Evolutionary conservation across 2,797 vertebrate genomes (phyloP), one percentile per base, ranked within the genome.

Genomic region (Glyptemys insculpta): DNA sequence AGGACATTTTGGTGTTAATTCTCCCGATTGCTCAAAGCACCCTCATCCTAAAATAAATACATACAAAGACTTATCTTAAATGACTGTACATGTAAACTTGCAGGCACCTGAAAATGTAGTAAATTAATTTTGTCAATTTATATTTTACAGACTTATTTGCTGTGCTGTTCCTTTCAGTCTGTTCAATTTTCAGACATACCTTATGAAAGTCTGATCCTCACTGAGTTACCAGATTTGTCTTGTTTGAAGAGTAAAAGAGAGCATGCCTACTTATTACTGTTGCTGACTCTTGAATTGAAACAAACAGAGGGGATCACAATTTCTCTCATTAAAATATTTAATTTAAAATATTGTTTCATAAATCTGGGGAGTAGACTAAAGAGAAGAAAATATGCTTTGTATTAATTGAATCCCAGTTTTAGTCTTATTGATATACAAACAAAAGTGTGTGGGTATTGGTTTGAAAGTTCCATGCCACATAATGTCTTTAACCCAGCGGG

Each of bases 301-400:
- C 1, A 79, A 89, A 90, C 57, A 1, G 56, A 65, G 3, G 1
- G 49, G 0, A 31, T 85, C 23, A 44, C 16, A 25, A 3, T 52
- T 92, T 15, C 65, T 21, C 8, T 62, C 88, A 85, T 92, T 87
- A 81, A 93, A 81, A 54, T 34, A 54, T 50, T 81, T 81, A 65
- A 50, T 54, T 91, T 94, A 81, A 52, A 11, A 78, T 31, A 1
- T 44, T 68, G 25, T 41, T 62, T 92, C 49, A 53, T 81, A 86
- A 57, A 27, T 84, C 12, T 79, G 25, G 8, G 87, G 9, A 50
- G 34, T 88, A 88, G 92, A 74, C 4, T 52, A 3, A 56, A 81
- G 84, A 15, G 6, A 23, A 79, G 1, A 82, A 79, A 57, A n/a
- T 31, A 37, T 41, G 0, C 21, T 89, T 78, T 65, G 16, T 74